These are phyloP conservation scores for Aplysina aerophoba DNA, from an alignment of 37 sponge, comb jelly and placozoan species.

Conservation along the genomic window DNA sequence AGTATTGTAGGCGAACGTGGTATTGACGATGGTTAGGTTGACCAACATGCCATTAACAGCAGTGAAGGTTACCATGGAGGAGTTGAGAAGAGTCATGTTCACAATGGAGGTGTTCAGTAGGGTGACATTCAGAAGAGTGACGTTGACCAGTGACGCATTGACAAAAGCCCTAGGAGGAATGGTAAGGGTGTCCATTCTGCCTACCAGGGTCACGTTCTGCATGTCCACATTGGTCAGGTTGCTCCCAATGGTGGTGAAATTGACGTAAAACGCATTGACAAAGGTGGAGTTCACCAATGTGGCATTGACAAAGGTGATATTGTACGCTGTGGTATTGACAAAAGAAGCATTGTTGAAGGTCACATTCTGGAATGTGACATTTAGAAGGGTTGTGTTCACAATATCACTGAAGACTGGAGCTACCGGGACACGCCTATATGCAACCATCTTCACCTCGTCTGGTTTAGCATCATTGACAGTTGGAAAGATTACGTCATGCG, in stretches of 20 bases:
- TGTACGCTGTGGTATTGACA: neutral
- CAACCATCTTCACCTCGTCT: no score
- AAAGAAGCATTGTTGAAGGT: slow-evolving; percentile 30
- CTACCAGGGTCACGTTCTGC: neutral
- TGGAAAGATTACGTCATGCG: no score
- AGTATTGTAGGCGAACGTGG: slow-evolving; percentile 10
- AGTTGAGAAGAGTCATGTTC: slow-evolving; percentile 11
- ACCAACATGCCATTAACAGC: neutral
- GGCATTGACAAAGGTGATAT: slow-evolving; percentile 27
- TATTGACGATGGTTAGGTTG: slow-evolving; percentile 20
- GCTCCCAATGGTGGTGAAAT: neutral
- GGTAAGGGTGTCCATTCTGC: neutral
- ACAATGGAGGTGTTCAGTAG: neutral
- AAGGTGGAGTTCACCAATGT: slow-evolving; percentile 5
- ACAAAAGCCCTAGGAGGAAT: neutral
- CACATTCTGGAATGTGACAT: slow-evolving; percentile 31
- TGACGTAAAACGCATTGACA: neutral
- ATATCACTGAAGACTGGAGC: neutral
- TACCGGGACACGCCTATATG: no score
- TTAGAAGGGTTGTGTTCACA: neutral
- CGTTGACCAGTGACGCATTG: slow-evolving; percentile 23
- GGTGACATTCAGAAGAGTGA: slow-evolving; percentile 10
- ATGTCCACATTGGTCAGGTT: neutral
- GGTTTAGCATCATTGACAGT: no score
- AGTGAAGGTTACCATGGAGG: slow-evolving; percentile 13